Evolutionary conservation across 2,113 vertebrate genomes (phyloP), one percentile per base, ranked within the genome.

Genomic region (Mesoclemmys tuberculata): DNA sequence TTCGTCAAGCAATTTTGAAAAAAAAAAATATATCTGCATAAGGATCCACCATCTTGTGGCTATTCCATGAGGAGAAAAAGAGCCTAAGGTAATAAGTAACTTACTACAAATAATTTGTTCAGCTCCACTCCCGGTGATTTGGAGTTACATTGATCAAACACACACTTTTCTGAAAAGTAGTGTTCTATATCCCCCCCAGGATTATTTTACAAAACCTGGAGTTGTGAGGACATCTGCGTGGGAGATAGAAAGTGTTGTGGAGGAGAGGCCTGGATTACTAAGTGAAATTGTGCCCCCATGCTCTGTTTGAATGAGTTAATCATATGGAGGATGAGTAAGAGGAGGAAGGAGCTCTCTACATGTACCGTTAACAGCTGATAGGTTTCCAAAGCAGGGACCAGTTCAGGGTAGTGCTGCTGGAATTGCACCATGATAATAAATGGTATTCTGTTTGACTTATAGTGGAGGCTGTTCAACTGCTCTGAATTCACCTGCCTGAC

Each of bases 1-100:
- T 35, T 44, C 41, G 18, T 31, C 5, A 75, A 75, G 80, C 49
- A 27, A 77, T 5, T 58, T 75, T n/a, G 38, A 86, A 55, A 55
- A 12, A 55, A 12, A 56, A 41, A 88, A 51, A 35, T 75, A 48
- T 2, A 64, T 81, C 13, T 48, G 3, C 82, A 82, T 89, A 80
- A 29, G 10, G 21, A 35, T 1, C 79, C 68, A 89, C 80, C 18
- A 90, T 78, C 61, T 64, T 74, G 22, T 82, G 3, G 14, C 2
- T 92, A 31, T 87, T 93, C 10, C 31, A 12, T 1, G 3, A 31
- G 22, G 48, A 96, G 56, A 71, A 95, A 84, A 80, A 80, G 61
- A 68, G 18, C 1, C 35, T 51, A 89, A 90, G 22, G 3, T 58
- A 93, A 91, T 84, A 27, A 87, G 75, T 55, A 90, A 4, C 49